These are phyloP conservation scores for Aplocera efformata DNA, from an alignment of 2,888 invertebrate species.

Conservation along the genomic window DNA sequence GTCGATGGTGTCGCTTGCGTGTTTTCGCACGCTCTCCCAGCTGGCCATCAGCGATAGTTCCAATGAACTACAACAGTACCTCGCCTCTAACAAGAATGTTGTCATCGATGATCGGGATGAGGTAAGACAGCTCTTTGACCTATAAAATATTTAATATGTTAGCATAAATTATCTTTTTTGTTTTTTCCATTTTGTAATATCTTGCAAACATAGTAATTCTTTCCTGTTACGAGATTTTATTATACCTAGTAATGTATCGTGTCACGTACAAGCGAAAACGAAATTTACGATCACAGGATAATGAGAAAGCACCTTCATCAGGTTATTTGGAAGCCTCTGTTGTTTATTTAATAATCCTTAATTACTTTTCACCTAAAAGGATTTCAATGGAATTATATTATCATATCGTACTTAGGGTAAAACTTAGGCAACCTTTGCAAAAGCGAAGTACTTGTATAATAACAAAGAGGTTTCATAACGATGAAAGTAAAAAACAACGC, in stretches of 20 bases:
- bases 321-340: background rate
- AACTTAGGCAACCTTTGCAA: too few relatives aligned
- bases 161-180: too few relatives aligned
- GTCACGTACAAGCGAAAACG: too few relatives aligned
- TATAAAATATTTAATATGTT: background rate
- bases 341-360: constrained; percentile 6
- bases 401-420: background rate
- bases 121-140: constrained; percentile 67
- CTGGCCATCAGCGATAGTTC: constrained; percentile 91
- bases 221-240: too few relatives aligned
- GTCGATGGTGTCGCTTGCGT: constrained; percentile 93
- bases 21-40: constrained; percentile 89
- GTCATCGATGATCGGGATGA: constrained; percentile 94
- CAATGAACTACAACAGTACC: constrained; percentile 88
- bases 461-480: too few relatives aligned
- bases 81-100: constrained; percentile 90
- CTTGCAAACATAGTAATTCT: background rate
- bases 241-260: too few relatives aligned
- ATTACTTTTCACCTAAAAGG: constrained; percentile 5
- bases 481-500: too few relatives aligned
- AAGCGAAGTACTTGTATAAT: too few relatives aligned
- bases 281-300: too few relatives aligned
- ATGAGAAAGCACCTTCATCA: too few relatives aligned
- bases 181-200: too few relatives aligned
- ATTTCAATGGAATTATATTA: constrained; percentile 6